Evolutionary conservation across 2,888 invertebrate genomes (phyloP), one percentile per base, ranked within the genome.

Genomic region (Drosophila rubida): DNA sequence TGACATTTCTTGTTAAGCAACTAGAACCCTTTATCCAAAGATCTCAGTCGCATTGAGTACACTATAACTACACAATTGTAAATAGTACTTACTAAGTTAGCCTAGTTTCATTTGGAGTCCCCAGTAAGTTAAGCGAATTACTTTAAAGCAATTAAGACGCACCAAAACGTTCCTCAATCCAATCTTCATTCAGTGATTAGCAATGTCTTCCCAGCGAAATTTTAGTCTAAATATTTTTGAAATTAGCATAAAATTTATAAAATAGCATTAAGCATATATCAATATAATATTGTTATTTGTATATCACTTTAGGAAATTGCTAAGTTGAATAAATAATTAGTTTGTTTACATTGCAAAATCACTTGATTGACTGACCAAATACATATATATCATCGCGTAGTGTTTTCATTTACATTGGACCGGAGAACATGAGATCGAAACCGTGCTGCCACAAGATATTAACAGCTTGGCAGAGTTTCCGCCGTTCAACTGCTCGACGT

Each of bases 21-120:
- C 6, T 45, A 58, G 48, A 60, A 30, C 46, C 41, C 59, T 54
- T 46, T 53, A 69, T 75, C 77, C 88, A 78, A 89, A 88, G 87
- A 88, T 88, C 87, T 88, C 87, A 88, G 71, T 71, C 46, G 42
- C 55, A 68, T 61, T 88, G 81, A 81, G 81, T 68, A 32, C 9
- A 27, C 66, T 30, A 42, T 42, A 39, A n/a, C n/a, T 19, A 14
- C 13, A 37, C 14, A 27, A 14, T 13, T 72, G 58, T 69, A 69
- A 39, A 61, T 54, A 74, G 14, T 16, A 8, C 13, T 19, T 27
- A 5, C 22, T 44, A 14, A 49, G 11, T 49, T 4, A 35, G 19
- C 1, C 23, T 32, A 23, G 19, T 30, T n/a, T n/a, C 25, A 27
- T 9, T n/a, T 8, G 39, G 4, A 7, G 8, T 16, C 19, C 5